These are phyloP conservation scores for Darevskia nairensis DNA, from an alignment of 2,797 vertebrate genomes.

Conservation along the genomic window DNA sequence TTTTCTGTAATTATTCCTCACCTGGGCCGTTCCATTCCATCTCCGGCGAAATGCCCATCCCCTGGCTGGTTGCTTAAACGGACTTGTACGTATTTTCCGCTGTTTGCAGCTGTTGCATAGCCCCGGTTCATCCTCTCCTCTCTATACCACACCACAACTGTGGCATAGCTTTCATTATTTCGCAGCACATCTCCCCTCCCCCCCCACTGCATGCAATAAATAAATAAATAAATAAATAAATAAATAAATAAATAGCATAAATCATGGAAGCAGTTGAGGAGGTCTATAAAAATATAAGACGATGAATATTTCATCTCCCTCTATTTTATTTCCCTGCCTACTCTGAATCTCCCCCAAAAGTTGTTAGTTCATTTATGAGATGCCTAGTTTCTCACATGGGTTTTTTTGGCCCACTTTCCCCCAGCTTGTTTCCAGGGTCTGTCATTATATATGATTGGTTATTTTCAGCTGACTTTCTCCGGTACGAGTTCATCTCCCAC, in stretches of 20 bases:
- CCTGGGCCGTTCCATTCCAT: slow-evolving; percentile 57
- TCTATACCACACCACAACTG: slow-evolving; percentile 53
- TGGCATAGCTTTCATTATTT: slow-evolving; percentile 70
- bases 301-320: slow-evolving; percentile 79
- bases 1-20: slow-evolving; percentile 62
- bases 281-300: slow-evolving; percentile 74
- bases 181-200: slow-evolving; percentile 46
- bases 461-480: slow-evolving; percentile 37
- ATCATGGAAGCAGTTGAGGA: slow-evolving; percentile 71
- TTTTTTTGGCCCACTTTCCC: slow-evolving; percentile 4
- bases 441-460: slow-evolving; percentile 37
- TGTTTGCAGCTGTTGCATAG: slow-evolving; percentile 52
- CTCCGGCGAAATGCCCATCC: slow-evolving; percentile 23
- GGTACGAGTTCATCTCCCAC: slow-evolving; percentile 13
- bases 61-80: slow-evolving; percentile 37
- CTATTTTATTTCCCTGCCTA: slow-evolving; percentile 76
- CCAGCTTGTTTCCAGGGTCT: slow-evolving; percentile 15
- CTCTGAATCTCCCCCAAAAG: slow-evolving; percentile 71
- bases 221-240: slow-evolving; percentile 18
- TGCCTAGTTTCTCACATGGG: slow-evolving; percentile 55
- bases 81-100: slow-evolving; percentile 60
- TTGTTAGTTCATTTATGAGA: slow-evolving; percentile 70
- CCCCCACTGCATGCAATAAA: slow-evolving; percentile 45
- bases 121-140: slow-evolving; percentile 68
- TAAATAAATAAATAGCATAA: slow-evolving; percentile 58